Base-by-base conservation (phyloP, 2,888 invertebrate species). In the Pardosa pseudoannulata region DNA sequence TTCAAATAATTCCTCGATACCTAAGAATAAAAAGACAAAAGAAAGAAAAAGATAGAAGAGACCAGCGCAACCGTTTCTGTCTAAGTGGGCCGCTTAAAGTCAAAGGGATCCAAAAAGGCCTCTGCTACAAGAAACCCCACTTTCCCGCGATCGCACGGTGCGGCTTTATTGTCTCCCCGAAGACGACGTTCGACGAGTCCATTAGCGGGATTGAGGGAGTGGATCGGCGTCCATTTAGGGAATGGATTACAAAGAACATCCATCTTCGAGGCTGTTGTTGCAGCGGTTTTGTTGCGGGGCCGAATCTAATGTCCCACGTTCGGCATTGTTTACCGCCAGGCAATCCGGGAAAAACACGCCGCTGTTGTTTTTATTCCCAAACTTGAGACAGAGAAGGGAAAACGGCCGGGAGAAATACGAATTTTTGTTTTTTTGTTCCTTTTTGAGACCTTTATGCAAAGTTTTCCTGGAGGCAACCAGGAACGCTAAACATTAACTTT, bases 81-180 rank as follows among this genome's bases (percentile, higher is more conserved):
- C 16, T 56, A 56, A 56, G 56, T 56, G 23, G 56, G 5, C 56
- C 11, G 56, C 23, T 56, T 23, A 2, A n/a, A 23, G 23, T 2
- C 11, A 6, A 23, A 56, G 1, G 19, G 23, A 2, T 16, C 6
- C 56, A 23, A 3, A 19, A 56, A 56, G 56, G 23, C 2, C 23
- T 56, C 11, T 11, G 56, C n/a, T 56, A 56, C 56, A 56, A 56
- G 56, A 56, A 23, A 23, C 23, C 56, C 56, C 56, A 56, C 56
- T 56, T 56, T 56, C 56, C 11, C 11, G 11, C 5, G 23, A 23
- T 23, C 3, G 19, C 56, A 56, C 56, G 56, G 23, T 6, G 23
- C 23, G 23, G 23, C 13, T 56, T 56, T 56, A 56, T 56, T 56
- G 23, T 56, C 56, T 56, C 56, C 56, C 56, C 3, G 23, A 6